phyloP scores from a whole-genome alignment of 2,113 vertebrate genomes.

The Ceyx margarethae region DNA sequence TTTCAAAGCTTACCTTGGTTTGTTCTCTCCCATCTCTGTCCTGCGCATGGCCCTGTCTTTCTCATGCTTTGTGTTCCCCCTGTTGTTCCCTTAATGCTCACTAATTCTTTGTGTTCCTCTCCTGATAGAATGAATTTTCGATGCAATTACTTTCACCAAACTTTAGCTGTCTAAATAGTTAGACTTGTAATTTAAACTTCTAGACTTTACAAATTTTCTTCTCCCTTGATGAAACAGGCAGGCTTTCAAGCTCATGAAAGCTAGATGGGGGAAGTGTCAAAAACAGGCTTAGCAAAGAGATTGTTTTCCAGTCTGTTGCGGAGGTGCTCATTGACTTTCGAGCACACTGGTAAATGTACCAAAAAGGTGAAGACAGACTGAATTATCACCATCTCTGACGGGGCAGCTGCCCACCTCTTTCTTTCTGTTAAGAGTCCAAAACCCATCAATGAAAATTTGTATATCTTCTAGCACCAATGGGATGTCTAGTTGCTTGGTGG shows the following conservation, averaged over 20 bases:
- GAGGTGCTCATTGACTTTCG: background rate
- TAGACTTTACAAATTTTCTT: background rate
- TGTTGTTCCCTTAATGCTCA: no score
- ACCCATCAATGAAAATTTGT: background rate
- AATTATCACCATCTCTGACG: background rate
- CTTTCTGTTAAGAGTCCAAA: background rate
- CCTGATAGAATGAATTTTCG: background rate
- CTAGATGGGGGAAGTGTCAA: background rate
- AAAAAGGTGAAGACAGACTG: background rate
- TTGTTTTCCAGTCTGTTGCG: background rate
- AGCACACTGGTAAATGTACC: background rate
- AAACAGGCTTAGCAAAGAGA: background rate
- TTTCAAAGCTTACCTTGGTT: background rate
- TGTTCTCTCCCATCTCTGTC: background rate
- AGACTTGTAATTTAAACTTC: background rate
- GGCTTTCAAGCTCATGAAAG: background rate
- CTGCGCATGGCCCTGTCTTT: rapidly evolving
- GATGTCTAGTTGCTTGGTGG: background rate
- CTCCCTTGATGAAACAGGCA: background rate
- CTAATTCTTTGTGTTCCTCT: background rate
- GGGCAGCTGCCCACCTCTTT: background rate
- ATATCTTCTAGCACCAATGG: background rate
- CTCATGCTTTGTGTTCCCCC: background rate
- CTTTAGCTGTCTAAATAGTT: background rate
- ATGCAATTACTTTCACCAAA: background rate